These are phyloP conservation scores for Brachirus orientalis DNA, from an alignment of 2,113 vertebrate species.

Conservation along the genomic window DNA sequence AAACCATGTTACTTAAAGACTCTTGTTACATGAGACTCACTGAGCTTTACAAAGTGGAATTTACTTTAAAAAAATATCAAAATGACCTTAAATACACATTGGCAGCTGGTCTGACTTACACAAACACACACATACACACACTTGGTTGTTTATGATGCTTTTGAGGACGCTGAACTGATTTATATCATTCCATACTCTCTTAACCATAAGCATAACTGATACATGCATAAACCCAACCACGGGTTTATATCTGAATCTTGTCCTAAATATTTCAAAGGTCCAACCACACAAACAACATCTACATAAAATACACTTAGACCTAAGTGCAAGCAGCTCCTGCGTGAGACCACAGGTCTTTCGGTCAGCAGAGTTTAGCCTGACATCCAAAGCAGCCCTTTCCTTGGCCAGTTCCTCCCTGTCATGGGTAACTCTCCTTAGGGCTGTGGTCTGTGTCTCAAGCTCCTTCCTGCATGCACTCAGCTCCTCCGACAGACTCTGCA, in stretches of 20 bases:
- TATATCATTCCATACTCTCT: conserved; percentile 25
- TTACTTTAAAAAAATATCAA: conserved; percentile 19
- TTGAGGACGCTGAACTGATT: conserved; percentile 17
- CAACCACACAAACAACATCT: conserved; percentile 36
- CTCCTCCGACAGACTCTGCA: conserved; percentile 78
- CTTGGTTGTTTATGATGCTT: conserved; percentile 28
- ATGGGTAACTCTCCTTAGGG: conserved; percentile 62
- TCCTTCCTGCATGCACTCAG: conserved; percentile 74
- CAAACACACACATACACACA: conserved; percentile 33
- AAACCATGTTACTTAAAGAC: conserved; percentile 63
- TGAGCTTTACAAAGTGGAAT: conserved; percentile 26
- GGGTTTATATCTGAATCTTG: background rate
- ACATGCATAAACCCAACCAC: conserved; percentile 9
- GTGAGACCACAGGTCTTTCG: conserved; percentile 75
- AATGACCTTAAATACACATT: conserved; percentile 43
- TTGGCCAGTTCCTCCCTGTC: conserved; percentile 80
- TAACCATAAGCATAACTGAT: conserved; percentile 20
- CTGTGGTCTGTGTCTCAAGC: conserved; percentile 72
- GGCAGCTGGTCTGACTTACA: conserved; percentile 38
- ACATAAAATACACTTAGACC: conserved; percentile 69
- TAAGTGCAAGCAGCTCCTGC: conserved; percentile 81
- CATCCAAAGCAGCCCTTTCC: conserved; percentile 78
- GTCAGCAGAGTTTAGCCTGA: conserved; percentile 80
- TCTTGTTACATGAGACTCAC: conserved; percentile 50
- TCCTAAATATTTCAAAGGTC: conserved; percentile 25